phyloP scores from a whole-genome alignment of 2,113 vertebrate genomes.

The Tichodroma muraria region DNA sequence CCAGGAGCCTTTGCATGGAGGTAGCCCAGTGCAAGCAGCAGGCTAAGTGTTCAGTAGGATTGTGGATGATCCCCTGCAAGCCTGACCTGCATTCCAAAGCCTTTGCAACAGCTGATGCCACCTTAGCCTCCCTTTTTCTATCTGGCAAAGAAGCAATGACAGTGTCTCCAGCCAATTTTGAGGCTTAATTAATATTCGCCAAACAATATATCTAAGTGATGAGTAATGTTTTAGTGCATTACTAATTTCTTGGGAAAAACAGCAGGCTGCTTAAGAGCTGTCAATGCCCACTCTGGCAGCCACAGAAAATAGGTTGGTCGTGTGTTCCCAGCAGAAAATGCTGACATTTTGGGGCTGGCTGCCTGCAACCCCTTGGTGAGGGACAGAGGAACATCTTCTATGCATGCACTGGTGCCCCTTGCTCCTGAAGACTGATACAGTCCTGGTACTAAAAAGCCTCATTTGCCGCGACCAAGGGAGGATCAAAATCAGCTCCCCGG shows the following conservation, averaged over 20 bases:
- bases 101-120: neutral
- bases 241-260: neutral
- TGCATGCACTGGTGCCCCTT: rapidly evolving
- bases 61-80: neutral
- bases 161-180: neutral
- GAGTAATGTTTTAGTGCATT: neutral
- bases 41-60: rapidly evolving
- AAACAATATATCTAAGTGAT: neutral
- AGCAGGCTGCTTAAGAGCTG: neutral
- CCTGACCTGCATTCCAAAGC: neutral
- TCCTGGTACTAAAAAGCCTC: neutral
- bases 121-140: neutral
- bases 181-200: neutral
- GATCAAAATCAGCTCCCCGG: rapidly evolving
- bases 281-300: neutral
- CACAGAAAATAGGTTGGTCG: neutral
- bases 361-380: rapidly evolving
- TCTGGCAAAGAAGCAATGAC: neutral
- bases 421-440: neutral
- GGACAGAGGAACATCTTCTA: neutral
- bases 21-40: neutral
- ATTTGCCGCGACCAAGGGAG: rapidly evolving
- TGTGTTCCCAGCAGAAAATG: neutral
- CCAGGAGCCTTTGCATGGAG: neutral
- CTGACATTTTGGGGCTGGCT: neutral